These are phyloP conservation scores for Nephotettix cincticeps DNA, from an alignment of 1,140 invertebrate species.

Conservation along the genomic window DNA sequence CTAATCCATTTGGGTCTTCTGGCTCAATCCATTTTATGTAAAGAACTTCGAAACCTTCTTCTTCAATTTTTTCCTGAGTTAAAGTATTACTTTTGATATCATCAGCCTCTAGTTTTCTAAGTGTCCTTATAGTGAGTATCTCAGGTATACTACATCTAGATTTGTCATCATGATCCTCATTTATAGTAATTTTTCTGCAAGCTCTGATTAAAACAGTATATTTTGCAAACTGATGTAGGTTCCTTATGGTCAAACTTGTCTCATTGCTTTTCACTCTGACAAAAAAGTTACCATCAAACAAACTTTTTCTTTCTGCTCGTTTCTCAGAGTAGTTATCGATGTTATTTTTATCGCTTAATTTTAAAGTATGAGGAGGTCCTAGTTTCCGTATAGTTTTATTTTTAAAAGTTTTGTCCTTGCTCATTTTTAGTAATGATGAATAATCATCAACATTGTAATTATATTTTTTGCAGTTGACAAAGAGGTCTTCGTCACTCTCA, in stretches of 20 bases:
- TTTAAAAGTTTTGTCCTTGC: not conserved
- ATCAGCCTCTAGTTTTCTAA: constrained; percentile 33
- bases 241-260: constrained; percentile 52
- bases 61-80: not conserved
- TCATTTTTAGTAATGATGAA: not conserved
- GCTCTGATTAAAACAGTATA: constrained; percentile 71
- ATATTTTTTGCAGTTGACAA: constrained; percentile 5
- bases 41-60: constrained; percentile 33
- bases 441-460: constrained; percentile 2
- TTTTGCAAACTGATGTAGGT: constrained; percentile 67
- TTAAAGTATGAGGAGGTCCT: not conserved
- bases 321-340: not conserved
- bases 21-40: constrained; percentile 51
- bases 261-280: not conserved
- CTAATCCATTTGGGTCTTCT: constrained; percentile 77
- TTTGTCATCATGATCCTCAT: constrained; percentile 29
- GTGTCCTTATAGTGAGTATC: constrained; percentile 34
- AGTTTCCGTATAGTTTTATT: not conserved
- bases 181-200: constrained; percentile 58
- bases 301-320: not conserved
- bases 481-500: not conserved
- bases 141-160: constrained; percentile 36
- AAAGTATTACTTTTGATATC: constrained; percentile 13
- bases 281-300: no score
- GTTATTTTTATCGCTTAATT: not conserved